Evolutionary conservation across 2,888 invertebrate species (phyloP).

Genomic region (Crioceris asparagi): DNA sequence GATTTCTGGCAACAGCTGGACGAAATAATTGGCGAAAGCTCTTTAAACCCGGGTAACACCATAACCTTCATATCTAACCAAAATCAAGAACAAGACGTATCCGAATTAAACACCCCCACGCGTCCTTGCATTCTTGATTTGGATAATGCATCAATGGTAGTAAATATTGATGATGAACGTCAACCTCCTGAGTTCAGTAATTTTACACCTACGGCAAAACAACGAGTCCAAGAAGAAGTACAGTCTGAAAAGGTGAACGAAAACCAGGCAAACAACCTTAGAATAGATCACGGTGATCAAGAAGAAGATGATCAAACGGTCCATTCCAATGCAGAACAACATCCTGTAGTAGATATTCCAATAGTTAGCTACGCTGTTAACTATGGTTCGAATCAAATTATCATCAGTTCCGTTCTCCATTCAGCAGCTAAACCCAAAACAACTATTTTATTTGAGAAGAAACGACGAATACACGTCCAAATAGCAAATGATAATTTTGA

Average conservation of each 20-base stretch:
- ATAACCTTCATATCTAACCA: too few relatives aligned
- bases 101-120: too few relatives aligned
- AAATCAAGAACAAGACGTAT: too few relatives aligned
- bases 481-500: conserved; percentile 13
- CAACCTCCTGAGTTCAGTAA: background rate
- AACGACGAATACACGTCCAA: conserved; percentile 12
- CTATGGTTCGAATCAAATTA: conserved; percentile 14
- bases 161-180: background rate
- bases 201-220: background rate
- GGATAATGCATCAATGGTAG: conserved; percentile 2
- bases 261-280: too few relatives aligned
- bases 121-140: too few relatives aligned
- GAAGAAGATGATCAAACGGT: too few relatives aligned
- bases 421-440: conserved; percentile 10
- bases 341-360: conserved; percentile 9
- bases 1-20: background rate
- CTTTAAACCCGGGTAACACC: too few relatives aligned
- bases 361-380: conserved; percentile 12
- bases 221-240: background rate
- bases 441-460: conserved; percentile 10
- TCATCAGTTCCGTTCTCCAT: conserved; percentile 8
- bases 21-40: background rate
- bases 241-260: background rate
- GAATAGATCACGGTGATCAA: too few relatives aligned
- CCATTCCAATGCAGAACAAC: conserved; percentile 11